Conservation (phyloP, 2,113 vertebrate genomes). For the Atractosteus spatula region DNA sequence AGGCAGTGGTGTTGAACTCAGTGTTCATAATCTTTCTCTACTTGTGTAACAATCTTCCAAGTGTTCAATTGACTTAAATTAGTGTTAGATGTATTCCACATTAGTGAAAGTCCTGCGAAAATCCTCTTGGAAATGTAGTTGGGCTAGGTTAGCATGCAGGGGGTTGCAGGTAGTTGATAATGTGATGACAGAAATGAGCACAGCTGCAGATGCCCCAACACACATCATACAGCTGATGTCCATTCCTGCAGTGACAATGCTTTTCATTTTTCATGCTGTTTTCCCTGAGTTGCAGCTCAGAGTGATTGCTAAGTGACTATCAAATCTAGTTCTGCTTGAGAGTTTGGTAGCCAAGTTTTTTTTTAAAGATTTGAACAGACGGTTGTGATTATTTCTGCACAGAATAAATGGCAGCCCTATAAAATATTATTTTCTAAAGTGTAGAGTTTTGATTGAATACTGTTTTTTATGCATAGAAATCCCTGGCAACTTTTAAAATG, state of each 20-base stretch:
- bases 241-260: constrained; percentile 29
- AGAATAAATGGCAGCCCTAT: constrained; percentile 38
- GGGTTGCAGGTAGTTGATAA: constrained; percentile 24
- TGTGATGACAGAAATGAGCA: constrained; percentile 26
- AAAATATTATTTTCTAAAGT: constrained; percentile 44
- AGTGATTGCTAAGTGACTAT: constrained; percentile 37
- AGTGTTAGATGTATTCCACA: constrained; percentile 76
- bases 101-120: constrained; percentile 47
- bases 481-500: constrained; percentile 53
- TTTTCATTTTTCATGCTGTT: constrained; percentile 25
- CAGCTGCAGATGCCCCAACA: constrained; percentile 30
- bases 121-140: constrained; percentile 77
- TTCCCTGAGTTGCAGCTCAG: neutral
- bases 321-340: constrained; percentile 39
- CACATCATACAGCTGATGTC: constrained; percentile 35
- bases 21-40: constrained; percentile 64
- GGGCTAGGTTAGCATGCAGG: constrained; percentile 68
- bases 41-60: constrained; percentile 70
- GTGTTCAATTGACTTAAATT: constrained; percentile 59
- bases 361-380: constrained; percentile 16
- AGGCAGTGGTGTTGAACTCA: constrained; percentile 36
- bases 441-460: constrained; percentile 58
- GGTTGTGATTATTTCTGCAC: constrained; percentile 21
- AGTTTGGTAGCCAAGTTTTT: constrained; percentile 29
- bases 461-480: constrained; percentile 51